phyloP scores from a whole-genome alignment of 2,888 invertebrate genomes.

The Heteromurus nitidus region DNA sequence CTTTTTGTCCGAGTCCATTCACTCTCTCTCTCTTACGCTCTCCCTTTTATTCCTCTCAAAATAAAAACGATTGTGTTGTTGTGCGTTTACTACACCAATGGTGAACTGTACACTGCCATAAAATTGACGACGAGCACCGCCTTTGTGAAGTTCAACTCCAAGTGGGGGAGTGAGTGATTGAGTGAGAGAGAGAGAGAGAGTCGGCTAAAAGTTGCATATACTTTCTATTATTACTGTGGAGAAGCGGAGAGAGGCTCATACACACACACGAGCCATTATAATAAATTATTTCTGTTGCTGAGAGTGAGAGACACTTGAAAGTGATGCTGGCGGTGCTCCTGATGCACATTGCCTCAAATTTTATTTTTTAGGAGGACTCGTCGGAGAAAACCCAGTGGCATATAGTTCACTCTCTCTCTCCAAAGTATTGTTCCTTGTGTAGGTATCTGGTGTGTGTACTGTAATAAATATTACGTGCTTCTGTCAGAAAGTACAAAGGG shows the following conservation, averaged over 20 bases:
- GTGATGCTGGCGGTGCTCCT: not conserved
- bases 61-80: too few species aligned
- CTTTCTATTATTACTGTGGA: too few species aligned
- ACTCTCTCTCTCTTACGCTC: too few species aligned
- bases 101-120: not conserved
- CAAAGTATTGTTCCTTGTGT: not conserved
- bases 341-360: too few species aligned
- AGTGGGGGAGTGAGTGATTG: not conserved
- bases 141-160: not conserved
- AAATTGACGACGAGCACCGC: not conserved
- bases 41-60: too few species aligned
- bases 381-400: too few species aligned
- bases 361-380: too few species aligned
- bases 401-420: not conserved
- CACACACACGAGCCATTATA: conserved; percentile 1
- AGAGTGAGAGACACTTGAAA: conserved; percentile 12
- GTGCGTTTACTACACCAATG: too few species aligned
- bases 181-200: conserved; percentile 6
- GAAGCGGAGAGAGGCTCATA: too few species aligned
- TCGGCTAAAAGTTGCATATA: not conserved
- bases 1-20: not conserved
- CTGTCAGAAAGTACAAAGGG: conserved; percentile 15
- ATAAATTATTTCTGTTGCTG: conserved; percentile 30
- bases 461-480: not conserved
- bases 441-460: not conserved